phyloP scores from a whole-genome alignment of 2,113 vertebrate species.

The Laterallus jamaicensis region DNA sequence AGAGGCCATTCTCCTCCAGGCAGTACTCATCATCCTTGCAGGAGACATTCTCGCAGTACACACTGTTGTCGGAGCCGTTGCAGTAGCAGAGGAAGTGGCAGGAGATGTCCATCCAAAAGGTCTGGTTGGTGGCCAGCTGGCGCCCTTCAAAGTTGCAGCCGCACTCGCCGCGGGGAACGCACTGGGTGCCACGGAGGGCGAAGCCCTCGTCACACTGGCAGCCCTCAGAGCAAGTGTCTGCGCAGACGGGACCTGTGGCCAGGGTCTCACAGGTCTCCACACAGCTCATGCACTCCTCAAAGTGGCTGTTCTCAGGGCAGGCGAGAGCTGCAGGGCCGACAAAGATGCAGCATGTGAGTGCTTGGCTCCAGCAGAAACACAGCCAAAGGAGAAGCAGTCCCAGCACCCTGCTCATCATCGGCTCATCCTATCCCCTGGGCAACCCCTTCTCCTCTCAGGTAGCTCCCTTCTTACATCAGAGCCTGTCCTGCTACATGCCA shows the following conservation, averaged over 20 bases:
- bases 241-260: constrained; percentile 80
- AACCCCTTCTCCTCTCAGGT: not conserved
- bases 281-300: constrained; percentile 92
- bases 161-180: constrained; percentile 86
- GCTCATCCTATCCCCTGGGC: not conserved
- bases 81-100: constrained; percentile 96
- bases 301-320: constrained; percentile 93
- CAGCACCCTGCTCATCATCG: no score
- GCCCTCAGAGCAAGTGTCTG: constrained; percentile 86
- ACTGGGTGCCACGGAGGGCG: constrained; percentile 80
- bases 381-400: not conserved
- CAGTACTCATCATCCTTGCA: constrained; percentile 91
- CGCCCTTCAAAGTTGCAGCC: constrained; percentile 89
- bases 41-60: constrained; percentile 87
- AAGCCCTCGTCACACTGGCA: constrained; percentile 93
- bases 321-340: constrained; percentile 81
- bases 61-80: constrained; percentile 92
- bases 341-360: not conserved
- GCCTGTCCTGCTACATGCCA: fast-evolving
- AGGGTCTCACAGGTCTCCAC: constrained; percentile 88
- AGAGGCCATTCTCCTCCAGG: constrained; percentile 84
- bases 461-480: not conserved
- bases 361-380: fast-evolving
- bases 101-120: constrained; percentile 94
- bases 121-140: constrained; percentile 89